A percentile compares a stretch with the other conserved stretches of the same genome.
Evolutionary conservation across 2,888 invertebrate genomes (phyloP).

Genomic region (Balanococcus diminutus): DNA sequence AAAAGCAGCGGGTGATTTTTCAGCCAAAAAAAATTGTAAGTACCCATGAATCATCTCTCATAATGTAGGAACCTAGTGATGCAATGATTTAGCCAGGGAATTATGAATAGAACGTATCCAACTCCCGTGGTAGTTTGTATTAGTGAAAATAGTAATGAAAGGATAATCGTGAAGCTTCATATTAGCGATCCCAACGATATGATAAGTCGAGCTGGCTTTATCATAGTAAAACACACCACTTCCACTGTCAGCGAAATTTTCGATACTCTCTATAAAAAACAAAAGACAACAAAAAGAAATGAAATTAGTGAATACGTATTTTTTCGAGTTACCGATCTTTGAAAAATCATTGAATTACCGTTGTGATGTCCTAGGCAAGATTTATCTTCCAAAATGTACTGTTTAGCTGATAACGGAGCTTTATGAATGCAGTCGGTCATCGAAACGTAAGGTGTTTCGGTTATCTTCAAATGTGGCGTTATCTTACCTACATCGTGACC

Average conservation of each 20-base stretch:
- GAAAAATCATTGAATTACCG: not conserved
- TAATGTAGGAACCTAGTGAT: not conserved
- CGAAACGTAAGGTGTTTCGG: not conserved
- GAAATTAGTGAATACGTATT: too few species aligned
- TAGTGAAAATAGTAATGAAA: not conserved
- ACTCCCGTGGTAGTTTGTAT: not conserved
- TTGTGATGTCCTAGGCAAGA: slow-evolving; percentile 15
- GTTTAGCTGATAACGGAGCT: slow-evolving; percentile 13
- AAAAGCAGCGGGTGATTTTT: not conserved
- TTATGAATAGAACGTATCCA: not conserved
- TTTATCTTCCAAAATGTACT: slow-evolving; percentile 36
- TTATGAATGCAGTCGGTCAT: slow-evolving; percentile 5
- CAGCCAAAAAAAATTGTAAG: not conserved
- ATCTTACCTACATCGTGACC: not conserved
- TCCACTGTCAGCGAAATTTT: not conserved
- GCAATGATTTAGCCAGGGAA: not conserved
- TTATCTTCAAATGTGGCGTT: not conserved
- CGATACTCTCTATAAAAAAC: not conserved
- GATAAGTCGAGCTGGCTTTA: slow-evolving; percentile 31
- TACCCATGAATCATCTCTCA: not conserved
- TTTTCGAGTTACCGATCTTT: not conserved
- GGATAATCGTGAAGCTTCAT: slow-evolving; percentile 22
- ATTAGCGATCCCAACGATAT: not conserved
- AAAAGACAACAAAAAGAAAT: not conserved
- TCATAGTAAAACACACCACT: not conserved